These are phyloP conservation scores for Ooceraea biroi DNA, from an alignment of 1,140 invertebrate genomes.

Conservation along the genomic window DNA sequence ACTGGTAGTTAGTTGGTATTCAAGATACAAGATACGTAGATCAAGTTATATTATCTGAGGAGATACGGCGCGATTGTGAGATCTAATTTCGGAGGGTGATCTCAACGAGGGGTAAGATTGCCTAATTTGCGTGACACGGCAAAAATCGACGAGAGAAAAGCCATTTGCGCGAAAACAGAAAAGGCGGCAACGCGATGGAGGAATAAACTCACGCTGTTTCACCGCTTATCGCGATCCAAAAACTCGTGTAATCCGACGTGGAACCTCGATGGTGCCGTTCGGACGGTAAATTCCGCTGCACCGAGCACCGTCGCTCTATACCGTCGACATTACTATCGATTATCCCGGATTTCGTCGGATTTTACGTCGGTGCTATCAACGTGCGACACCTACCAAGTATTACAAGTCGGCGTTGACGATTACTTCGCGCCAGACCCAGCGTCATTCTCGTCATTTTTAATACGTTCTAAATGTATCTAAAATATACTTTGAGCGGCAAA, in stretches of 20 bases:
- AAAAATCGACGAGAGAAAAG: slow-evolving; percentile 39
- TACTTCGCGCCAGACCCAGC: neutral
- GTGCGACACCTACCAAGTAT: slow-evolving; percentile 12
- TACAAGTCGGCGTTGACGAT: neutral
- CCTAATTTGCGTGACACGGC: slow-evolving; percentile 15
- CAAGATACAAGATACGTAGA: neutral
- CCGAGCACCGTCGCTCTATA: slow-evolving; percentile 21
- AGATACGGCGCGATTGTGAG: neutral
- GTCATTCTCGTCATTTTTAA: neutral
- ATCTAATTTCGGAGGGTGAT: neutral
- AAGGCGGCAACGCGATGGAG: slow-evolving; percentile 2
- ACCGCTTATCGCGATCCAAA: slow-evolving; percentile 61
- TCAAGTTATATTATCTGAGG: neutral
- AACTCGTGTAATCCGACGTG: slow-evolving; percentile 62
- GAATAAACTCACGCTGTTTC: slow-evolving; percentile 50
- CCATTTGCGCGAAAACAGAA: slow-evolving; percentile 33
- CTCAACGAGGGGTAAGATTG: slow-evolving; percentile 1
- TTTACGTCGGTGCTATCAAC: slow-evolving; percentile 37
- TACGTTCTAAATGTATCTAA: no score
- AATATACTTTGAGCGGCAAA: neutral
- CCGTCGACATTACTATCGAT: slow-evolving; percentile 61
- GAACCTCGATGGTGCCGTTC: slow-evolving; percentile 60
- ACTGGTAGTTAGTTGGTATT: neutral
- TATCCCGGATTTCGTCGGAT: slow-evolving; percentile 59
- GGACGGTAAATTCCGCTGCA: slow-evolving; percentile 45